Evolutionary conservation across 92 coral and sea anemone species (phyloP).

Genomic region (Muricea muricata): DNA sequence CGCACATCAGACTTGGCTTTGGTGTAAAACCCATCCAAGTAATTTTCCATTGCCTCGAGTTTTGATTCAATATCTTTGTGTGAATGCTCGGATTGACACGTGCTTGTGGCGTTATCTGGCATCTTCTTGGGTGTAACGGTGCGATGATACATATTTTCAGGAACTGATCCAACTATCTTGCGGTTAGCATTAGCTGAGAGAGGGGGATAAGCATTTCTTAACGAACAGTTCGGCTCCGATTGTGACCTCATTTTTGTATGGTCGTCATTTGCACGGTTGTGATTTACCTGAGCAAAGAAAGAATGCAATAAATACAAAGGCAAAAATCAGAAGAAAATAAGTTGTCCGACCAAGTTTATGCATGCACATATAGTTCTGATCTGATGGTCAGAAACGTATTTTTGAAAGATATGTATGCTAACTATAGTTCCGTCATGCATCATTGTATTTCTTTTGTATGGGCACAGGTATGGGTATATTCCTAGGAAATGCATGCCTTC

Average conservation of each 20-base stretch:
- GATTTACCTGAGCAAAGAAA: not conserved
- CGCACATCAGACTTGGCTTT: conserved; percentile 88
- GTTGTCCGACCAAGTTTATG: no score
- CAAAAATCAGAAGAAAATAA: no score
- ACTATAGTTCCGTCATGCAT: no score
- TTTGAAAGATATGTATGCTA: no score
- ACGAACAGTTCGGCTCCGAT: not conserved
- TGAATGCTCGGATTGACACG: not conserved
- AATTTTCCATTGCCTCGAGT: conserved; percentile 77
- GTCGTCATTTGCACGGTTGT: not conserved
- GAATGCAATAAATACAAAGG: not conserved
- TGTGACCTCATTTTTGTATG: not conserved
- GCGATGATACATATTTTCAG: not conserved
- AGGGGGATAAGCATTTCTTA: not conserved
- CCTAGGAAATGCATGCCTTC: no score
- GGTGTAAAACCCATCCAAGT: conserved; percentile 86
- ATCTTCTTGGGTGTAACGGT: not conserved
- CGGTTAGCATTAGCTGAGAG: not conserved
- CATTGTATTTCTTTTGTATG: no score
- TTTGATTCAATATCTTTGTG: conserved; percentile 68
- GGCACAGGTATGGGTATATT: no score
- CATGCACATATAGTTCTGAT: no score
- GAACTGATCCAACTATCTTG: not conserved
- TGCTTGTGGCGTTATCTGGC: not conserved
- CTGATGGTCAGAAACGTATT: no score